Evolutionary conservation across 64 coral and sea anemone species (phyloP).

Genomic region (Catalaphyllia jardinei): DNA sequence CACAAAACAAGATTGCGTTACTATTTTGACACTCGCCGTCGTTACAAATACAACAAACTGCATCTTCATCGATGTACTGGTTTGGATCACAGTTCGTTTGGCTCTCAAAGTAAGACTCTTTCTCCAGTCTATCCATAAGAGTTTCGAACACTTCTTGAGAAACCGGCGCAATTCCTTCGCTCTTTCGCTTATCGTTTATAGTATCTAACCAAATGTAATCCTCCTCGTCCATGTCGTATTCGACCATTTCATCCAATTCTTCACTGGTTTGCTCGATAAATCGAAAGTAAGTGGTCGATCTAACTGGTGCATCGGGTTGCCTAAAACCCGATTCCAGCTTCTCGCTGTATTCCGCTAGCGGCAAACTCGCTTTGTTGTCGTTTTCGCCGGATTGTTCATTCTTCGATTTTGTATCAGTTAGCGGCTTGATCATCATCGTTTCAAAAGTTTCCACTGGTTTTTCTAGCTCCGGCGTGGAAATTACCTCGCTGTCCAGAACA

Average conservation of each 20-base stretch:
- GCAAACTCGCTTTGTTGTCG: constrained; percentile 55
- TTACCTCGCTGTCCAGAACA: constrained; percentile 78
- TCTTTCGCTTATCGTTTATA: constrained; percentile 91
- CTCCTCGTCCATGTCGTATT: constrained; percentile 98
- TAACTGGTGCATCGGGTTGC: constrained; percentile 87
- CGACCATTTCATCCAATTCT: constrained; percentile 96
- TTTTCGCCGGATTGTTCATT: constrained; percentile 65
- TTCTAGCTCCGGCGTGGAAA: constrained; percentile 28
- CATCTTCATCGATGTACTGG: constrained; percentile 99
- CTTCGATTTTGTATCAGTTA: constrained; percentile 82
- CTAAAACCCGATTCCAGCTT: constrained; percentile 68
- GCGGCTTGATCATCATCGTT: constrained; percentile 69
- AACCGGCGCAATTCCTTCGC: constrained; percentile 90
- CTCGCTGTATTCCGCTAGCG: constrained; percentile 73
- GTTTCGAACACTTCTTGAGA: constrained; percentile 99
- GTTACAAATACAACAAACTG: constrained; percentile 98
- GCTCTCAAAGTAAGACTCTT: constrained; percentile 98
- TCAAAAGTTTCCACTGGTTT: constrained; percentile 74
- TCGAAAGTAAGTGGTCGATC: constrained; percentile 95
- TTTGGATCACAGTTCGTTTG: constrained; percentile 97
- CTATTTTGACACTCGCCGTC: constrained; percentile 99
- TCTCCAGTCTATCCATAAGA: constrained; percentile 97
- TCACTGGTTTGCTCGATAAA: constrained; percentile 97
- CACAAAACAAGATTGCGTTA: constrained; percentile 98
- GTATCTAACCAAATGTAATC: constrained; percentile 91